These are phyloP conservation scores for Chlorocebus sabaeus DNA, from an alignment of 2,113 vertebrate genomes.

Conservation along the genomic window DNA sequence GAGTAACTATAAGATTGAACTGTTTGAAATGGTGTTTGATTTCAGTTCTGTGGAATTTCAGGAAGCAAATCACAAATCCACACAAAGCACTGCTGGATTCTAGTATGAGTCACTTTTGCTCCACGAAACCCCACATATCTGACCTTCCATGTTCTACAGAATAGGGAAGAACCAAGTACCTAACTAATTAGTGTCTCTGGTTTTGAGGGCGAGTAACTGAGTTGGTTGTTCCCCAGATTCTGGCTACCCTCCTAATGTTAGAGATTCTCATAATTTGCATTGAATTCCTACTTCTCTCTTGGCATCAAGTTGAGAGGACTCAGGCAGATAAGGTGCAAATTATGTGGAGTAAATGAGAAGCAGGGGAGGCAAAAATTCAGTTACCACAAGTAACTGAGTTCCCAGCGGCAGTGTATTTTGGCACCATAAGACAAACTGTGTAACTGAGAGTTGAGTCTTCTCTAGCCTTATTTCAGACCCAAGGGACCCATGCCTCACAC, in stretches of 20 bases:
- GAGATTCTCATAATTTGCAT: neutral
- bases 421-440: conserved; percentile 37
- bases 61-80: neutral
- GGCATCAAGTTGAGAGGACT: neutral
- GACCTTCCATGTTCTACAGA: neutral
- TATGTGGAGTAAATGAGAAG: neutral
- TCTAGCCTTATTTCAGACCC: conserved; percentile 32
- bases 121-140: neutral
- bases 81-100: neutral
- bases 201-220: neutral
- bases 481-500: conserved; percentile 37
- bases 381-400: conserved; percentile 48
- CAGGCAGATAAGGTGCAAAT: neutral
- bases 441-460: conserved; percentile 5
- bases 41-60: neutral
- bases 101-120: neutral
- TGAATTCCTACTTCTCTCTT: neutral
- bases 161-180: neutral
- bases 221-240: conserved; percentile 3
- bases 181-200: neutral
- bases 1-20: neutral
- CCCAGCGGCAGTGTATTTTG: conserved; percentile 38
- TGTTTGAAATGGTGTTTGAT: neutral
- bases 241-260: neutral
- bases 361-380: neutral